phyloP scores from a whole-genome alignment of 2,797 vertebrate genomes.

The Petrocephalus sullivani region DNA sequence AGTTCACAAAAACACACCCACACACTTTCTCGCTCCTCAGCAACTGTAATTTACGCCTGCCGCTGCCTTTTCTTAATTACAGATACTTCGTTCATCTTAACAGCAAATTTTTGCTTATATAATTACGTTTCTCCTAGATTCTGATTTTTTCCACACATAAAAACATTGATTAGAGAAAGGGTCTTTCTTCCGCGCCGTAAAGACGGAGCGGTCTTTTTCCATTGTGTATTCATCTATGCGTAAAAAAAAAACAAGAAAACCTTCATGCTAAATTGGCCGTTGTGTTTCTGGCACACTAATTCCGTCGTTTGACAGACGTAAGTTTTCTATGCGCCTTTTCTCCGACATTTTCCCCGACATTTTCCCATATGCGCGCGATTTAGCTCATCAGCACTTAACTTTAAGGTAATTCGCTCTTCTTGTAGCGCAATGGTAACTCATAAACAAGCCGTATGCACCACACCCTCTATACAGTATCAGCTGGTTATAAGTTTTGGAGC shows the following conservation, averaged over 20 bases:
- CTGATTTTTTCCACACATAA: constrained; percentile 2
- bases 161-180: not conserved
- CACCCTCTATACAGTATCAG: not conserved
- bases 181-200: not conserved
- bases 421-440: not conserved
- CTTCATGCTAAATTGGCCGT: not conserved
- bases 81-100: constrained; percentile 16
- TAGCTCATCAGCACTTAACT: not conserved
- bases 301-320: not conserved
- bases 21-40: not conserved
- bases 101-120: constrained; percentile 14
- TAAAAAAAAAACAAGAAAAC: not conserved
- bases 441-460: not conserved
- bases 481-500: constrained; percentile 6
- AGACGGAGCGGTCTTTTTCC: not conserved
- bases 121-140: constrained; percentile 12
- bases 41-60: constrained; percentile 20
- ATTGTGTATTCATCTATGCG: not conserved
- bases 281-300: constrained; percentile 1
- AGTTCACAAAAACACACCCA: constrained; percentile 4
- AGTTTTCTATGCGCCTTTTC: not conserved
- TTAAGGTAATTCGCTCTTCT: not conserved
- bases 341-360: not conserved
- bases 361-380: not conserved
- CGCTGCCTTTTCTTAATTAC: constrained; percentile 17